These are phyloP conservation scores for Netelia inedita DNA, from an alignment of 2,888 invertebrate species.

Conservation along the genomic window DNA sequence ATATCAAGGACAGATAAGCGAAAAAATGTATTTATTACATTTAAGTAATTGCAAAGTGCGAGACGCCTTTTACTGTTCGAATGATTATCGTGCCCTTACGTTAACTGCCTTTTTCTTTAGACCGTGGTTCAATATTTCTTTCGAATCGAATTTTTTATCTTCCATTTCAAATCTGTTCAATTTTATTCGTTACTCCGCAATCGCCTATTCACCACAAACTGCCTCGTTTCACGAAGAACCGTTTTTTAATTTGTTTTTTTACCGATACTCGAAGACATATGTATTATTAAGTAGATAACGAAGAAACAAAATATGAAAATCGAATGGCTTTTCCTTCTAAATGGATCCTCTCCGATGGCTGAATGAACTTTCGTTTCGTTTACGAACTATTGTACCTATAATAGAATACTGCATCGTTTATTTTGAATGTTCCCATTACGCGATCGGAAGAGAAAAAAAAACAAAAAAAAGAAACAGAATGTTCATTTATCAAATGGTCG, in stretches of 20 bases:
- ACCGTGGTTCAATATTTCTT: conserved; percentile 18
- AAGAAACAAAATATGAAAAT: conserved; percentile 41
- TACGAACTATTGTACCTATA: conserved; percentile 53
- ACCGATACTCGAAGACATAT: conserved; percentile 57
- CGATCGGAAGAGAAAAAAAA: conserved; percentile 35
- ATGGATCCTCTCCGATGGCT: conserved; percentile 59
- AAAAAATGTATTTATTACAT: conserved; percentile 72
- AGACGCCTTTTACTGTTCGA: conserved; percentile 65
- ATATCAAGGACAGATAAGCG: conserved; percentile 62
- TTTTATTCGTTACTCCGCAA: conserved; percentile 13
- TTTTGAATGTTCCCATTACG: conserved; percentile 52
- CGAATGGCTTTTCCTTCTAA: conserved; percentile 60
- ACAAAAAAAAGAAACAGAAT: conserved; percentile 22
- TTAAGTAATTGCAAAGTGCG: conserved; percentile 68
- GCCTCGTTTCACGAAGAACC: conserved; percentile 52
- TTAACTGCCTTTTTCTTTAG: conserved; percentile 31
- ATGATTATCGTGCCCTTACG: conserved; percentile 44
- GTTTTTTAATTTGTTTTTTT: conserved; percentile 49
- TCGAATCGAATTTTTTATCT: background rate
- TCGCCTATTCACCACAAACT: conserved; percentile 50
- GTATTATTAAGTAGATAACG: conserved; percentile 59
- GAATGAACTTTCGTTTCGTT: conserved; percentile 52
- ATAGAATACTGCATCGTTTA: conserved; percentile 44
- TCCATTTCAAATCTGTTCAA: background rate
- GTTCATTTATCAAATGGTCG: conserved; percentile 50